Evolutionary conservation across 2,888 invertebrate species (phyloP), one percentile per base, ranked within the genome.

Genomic region (Epiblema foenella): DNA sequence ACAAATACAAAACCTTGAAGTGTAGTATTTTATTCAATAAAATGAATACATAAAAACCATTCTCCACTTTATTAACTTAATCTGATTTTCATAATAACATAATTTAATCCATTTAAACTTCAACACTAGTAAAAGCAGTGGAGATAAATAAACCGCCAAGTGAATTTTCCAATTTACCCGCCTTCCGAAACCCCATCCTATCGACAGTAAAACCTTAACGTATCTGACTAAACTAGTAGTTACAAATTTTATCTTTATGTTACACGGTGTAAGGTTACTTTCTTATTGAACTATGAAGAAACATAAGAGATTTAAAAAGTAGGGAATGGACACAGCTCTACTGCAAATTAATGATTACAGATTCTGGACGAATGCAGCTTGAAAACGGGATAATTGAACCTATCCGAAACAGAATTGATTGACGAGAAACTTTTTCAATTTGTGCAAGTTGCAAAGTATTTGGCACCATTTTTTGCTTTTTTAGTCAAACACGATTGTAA

Each of bases 111-210:
- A 62, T 51, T 60, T 20, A 60, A 49, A 62, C 62, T 49, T 62
- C 62, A 49, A 49, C 62, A 49, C 46, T 24, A 60, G 60, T 60
- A 59, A 54, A 24, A 24, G 60, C n/a, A 46, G 60, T 46, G n/a
- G 62, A 51, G 29, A 51, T 51, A 33, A 62, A 62, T 62, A 62
- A 51, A 62, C 62, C 62, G 24, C 62, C 33, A 62, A 62, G 62
- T 62, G 62, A 62, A 51, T 51, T 33, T 33, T 51, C 51, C 62
- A 51, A 62, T 62, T 62, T 51, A 12, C 33, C 29, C 33, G 17
- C 17, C 29, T 17, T 51, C 17, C 62, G 33, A 18, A 37, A 59
- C 46, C 29, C 49, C 8, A 29, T 49, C 2, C 5, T 4, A 24
- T 15, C 33, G 15, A 57, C 29, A 17, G 4, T 20, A 37, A 1